Base-by-base conservation (phyloP, 1,140 invertebrate genomes). In the Drosophila sucinea region DNA sequence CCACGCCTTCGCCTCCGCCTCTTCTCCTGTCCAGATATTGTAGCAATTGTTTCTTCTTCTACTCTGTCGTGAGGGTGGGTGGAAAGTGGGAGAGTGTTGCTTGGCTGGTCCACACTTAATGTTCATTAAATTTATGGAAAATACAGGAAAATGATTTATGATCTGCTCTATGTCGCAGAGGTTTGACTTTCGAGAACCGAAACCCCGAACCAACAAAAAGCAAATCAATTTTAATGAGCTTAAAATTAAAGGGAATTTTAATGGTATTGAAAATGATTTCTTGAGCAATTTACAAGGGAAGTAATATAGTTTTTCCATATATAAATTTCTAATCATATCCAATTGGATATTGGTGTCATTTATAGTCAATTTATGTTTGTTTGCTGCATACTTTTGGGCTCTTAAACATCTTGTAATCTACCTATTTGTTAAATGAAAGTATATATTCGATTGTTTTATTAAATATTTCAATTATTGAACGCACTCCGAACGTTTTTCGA, bases 121-220 rank as follows among this genome's bases (percentile, higher is more conserved):
- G 80, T 79, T 83, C 79, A 83, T 83, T 83, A 83, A 83, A 83
- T 83, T 71, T 83, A 79, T 83, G 75, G 78, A 82, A 83, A 71
- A 83, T 78, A 67, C 73, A 47, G 25, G 58, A 68, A 67, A 66
- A 81, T 81, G 79, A 81, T 81, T 81, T 81, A 81, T 81, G 79
- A 77, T 77, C 44, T 51, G 44, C 25, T 17, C 17, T 51, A 51
- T 51, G 44, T 51, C 44, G 23, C 44, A 10, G 23, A 51, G 44
- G 44, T 51, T 51, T 51, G 44, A 64, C 74, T 61, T 67, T 32
- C 10, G 33, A 40, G 44, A 68, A 65, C 51, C 65, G 65, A 62
- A n/a, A 47, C 5, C 35, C 8, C 0, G 7, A 25, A 47, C 40
- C 3, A 41, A 41, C 4, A 4, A 6, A 35, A 35, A 35, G 7